A percentile compares a stretch with the other conserved stretches of the same genome.
These are phyloP conservation scores for Andrena cerasifolii DNA, from an alignment of 1,140 invertebrate genomes.

Conservation along the genomic window DNA sequence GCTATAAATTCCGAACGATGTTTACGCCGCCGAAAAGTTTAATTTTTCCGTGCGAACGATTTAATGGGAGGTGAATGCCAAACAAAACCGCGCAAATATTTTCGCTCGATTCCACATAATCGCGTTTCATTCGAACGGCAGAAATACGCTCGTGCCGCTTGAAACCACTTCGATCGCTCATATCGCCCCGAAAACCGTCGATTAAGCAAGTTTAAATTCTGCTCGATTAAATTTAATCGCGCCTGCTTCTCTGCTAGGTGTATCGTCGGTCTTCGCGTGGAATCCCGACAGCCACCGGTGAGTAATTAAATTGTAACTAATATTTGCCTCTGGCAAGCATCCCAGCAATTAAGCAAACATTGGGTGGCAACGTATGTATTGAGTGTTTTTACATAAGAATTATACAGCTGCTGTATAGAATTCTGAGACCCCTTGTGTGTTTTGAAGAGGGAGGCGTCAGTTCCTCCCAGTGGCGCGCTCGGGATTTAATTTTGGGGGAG, in stretches of 20 bases:
- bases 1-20: background rate
- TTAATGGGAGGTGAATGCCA: constrained; percentile 12
- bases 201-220: no score
- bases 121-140: background rate
- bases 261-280: constrained; percentile 22
- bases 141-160: background rate
- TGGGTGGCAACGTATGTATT: no score
- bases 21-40: background rate
- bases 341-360: no score
- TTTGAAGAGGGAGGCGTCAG: no score
- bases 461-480: no score
- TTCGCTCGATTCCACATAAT: background rate
- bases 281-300: constrained; percentile 26
- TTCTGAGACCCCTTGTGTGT: no score
- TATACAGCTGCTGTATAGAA: no score
- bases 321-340: no score
- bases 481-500: no score
- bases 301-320: constrained; percentile 15
- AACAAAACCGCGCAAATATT: background rate
- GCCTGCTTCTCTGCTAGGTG: background rate
- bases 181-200: no score
- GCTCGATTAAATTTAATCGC: no score
- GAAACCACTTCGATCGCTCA: background rate
- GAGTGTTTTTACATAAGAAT: no score
- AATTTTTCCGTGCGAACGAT: constrained; percentile 4